phyloP scores from a whole-genome alignment of 2,888 invertebrate genomes.

The Mactromeris polynyma region DNA sequence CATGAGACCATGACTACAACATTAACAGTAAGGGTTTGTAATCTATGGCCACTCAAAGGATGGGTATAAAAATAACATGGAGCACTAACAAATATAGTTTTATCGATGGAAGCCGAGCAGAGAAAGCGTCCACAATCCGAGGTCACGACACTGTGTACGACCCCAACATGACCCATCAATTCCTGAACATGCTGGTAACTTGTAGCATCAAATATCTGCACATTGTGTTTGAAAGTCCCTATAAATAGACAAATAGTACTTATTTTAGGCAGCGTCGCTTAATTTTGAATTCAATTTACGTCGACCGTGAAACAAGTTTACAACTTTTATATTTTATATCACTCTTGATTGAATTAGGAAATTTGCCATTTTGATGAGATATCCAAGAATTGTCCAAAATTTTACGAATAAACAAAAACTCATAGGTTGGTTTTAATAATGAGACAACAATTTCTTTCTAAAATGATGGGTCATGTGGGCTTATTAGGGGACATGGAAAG shows the following conservation, averaged over 20 bases:
- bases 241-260: slow-evolving; percentile 26
- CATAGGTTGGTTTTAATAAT: no score
- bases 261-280: background rate
- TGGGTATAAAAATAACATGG: background rate
- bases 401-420: no score
- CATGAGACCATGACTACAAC: background rate
- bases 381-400: no score
- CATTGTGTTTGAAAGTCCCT: slow-evolving; percentile 84
- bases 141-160: slow-evolving; percentile 77
- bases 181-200: slow-evolving; percentile 75
- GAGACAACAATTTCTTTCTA: no score
- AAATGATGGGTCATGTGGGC: no score
- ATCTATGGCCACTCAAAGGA: background rate
- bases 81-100: slow-evolving; percentile 38
- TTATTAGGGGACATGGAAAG: no score
- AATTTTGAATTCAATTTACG: no score
- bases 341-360: no score
- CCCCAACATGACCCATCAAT: slow-evolving; percentile 82
- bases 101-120: slow-evolving; percentile 83
- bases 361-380: no score
- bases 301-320: no score
- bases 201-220: slow-evolving; percentile 80
- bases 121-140: slow-evolving; percentile 83
- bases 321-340: no score
- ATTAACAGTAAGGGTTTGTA: background rate